phyloP scores from a whole-genome alignment of 2,113 vertebrate genomes.

The Phoxinus phoxinus region DNA sequence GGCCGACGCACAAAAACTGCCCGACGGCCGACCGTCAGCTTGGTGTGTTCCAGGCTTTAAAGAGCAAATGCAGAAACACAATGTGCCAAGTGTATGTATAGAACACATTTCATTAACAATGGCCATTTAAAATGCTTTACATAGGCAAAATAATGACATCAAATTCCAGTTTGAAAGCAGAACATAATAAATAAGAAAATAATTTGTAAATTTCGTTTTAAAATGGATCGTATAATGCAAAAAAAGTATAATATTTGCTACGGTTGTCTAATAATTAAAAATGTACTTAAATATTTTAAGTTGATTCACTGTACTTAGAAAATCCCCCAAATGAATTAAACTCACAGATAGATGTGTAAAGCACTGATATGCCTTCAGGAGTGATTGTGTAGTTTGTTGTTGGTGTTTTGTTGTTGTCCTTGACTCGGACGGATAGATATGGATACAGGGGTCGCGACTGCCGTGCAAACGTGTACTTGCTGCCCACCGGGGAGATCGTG shows the following conservation, averaged over 20 bases:
- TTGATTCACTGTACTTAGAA: background rate
- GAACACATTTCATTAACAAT: background rate
- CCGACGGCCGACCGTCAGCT: too few relatives aligned
- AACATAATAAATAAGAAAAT: background rate
- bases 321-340: background rate
- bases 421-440: constrained; percentile 82
- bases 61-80: too few relatives aligned
- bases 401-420: constrained; percentile 56
- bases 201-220: background rate
- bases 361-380: background rate
- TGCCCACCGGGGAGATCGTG: constrained; percentile 95
- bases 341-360: background rate
- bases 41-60: too few relatives aligned
- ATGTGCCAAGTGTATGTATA: too few relatives aligned
- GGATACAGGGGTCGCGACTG: constrained; percentile 96
- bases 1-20: too few relatives aligned
- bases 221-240: background rate
- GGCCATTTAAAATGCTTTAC: background rate
- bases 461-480: constrained; percentile 92
- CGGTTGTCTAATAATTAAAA: too few relatives aligned
- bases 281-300: too few relatives aligned
- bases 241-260: background rate
- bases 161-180: background rate
- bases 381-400: background rate
- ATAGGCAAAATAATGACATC: background rate